Evolutionary conservation across 1,140 invertebrate species (phyloP).

Genomic region (Pissodes strobi): DNA sequence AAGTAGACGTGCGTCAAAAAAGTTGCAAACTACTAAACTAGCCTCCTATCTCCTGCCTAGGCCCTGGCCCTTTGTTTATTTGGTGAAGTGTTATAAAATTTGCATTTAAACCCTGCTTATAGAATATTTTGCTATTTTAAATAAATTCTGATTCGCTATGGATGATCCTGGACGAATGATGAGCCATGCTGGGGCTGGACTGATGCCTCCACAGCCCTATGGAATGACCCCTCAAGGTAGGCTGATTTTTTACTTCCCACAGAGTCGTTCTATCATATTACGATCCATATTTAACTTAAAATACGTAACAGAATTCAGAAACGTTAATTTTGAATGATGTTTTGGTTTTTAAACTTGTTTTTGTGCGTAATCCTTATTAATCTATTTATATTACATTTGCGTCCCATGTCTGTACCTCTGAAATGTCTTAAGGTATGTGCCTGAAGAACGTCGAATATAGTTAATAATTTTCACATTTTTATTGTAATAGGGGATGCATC

Average conservation of each 20-base stretch:
- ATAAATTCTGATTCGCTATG: constrained; percentile 55
- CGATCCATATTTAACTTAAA: not conserved
- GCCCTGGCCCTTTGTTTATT: constrained; percentile 18
- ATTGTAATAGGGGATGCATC: constrained; percentile 75
- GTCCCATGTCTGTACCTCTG: too few relatives aligned
- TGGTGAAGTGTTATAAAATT: not conserved
- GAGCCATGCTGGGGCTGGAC: constrained; percentile 72
- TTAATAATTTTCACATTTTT: not conserved
- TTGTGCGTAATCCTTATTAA: too few relatives aligned
- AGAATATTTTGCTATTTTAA: not conserved
- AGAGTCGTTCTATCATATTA: not conserved
- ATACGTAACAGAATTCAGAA: too few relatives aligned
- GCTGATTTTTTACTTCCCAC: not conserved
- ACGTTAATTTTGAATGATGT: not conserved
- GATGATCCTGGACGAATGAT: constrained; percentile 80
- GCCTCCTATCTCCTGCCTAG: too few relatives aligned
- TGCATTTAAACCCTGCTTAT: not conserved
- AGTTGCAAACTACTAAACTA: too few relatives aligned
- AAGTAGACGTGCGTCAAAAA: too few relatives aligned
- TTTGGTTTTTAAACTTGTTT: too few relatives aligned
- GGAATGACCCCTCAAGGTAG: constrained; percentile 69
- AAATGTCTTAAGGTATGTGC: too few relatives aligned
- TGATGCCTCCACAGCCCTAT: constrained; percentile 77
- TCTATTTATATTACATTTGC: too few relatives aligned
- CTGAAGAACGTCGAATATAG: too few relatives aligned